phyloP scores from a whole-genome alignment of 2,113 vertebrate species.

The Syngnathus typhle region DNA sequence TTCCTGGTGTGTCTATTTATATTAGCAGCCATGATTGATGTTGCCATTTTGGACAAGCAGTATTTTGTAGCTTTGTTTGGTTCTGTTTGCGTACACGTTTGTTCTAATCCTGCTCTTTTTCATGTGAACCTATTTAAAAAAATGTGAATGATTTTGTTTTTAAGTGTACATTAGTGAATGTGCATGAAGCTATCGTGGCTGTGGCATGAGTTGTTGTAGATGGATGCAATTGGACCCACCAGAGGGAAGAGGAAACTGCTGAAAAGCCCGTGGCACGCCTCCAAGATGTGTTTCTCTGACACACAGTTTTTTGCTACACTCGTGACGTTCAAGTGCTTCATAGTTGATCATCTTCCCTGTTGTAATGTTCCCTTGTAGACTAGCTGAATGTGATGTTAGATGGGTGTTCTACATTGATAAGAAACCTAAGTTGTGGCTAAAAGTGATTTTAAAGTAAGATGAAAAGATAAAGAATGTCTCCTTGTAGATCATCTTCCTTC shows the following conservation, averaged over 20 bases:
- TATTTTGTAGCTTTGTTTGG: conserved; percentile 60
- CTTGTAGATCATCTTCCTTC: conserved; percentile 51
- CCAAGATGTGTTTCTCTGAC: not conserved
- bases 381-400: conserved; percentile 88
- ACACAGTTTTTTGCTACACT: not conserved
- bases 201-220: conserved; percentile 36
- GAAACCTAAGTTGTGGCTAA: conserved; percentile 76
- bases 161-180: conserved; percentile 48
- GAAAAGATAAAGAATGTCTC: conserved; percentile 56
- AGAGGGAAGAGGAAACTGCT: conserved; percentile 15
- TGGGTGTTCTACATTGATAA: conserved; percentile 81
- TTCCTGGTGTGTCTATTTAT: conserved; percentile 57
- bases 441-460: conserved; percentile 83
- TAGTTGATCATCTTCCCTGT: conserved; percentile 51
- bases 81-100: conserved; percentile 31
- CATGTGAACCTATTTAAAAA: conserved; percentile 57
- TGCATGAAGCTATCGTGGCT: conserved; percentile 51
- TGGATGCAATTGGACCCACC: conserved; percentile 34
- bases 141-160: conserved; percentile 16
- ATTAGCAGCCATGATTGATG: conserved; percentile 42
- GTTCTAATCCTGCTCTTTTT: conserved; percentile 33
- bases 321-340: conserved; percentile 60
- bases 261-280: conserved; percentile 10
- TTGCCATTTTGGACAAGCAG: conserved; percentile 62
- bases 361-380: conserved; percentile 60